Evolutionary conservation across 1,140 invertebrate species (phyloP), one percentile per base, ranked within the genome.

Genomic region (Drosophila willistoni): DNA sequence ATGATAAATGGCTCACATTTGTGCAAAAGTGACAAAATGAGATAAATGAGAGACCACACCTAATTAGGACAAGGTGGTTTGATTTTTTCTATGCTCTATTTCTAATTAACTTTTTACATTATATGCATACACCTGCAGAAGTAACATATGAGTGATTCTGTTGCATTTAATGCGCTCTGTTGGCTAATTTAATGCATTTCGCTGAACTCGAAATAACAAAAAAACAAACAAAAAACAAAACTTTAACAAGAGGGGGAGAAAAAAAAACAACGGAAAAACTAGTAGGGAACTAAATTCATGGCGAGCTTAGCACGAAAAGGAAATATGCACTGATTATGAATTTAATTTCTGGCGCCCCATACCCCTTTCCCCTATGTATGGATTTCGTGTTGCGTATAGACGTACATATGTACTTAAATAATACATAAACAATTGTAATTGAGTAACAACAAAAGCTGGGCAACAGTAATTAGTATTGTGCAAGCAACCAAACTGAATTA

Each of bases 151-250:
- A 77, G 75, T 82, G 80, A 74, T 68, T 82, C 74, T 78, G 74
- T 71, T 81, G 79, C 79, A 74, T 81, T 77, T 62, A 56, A 59
- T 73, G 73, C 79, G 77, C 73, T 77, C 64, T 72, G 75, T 34
- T 82, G 79, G 56, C n/a, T 51, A 22, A 12, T 64, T 67, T 54
- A 62, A 71, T 74, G 74, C 74, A 77, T 71, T 81, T 64, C 54
- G 68, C 29, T 79, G 51, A 72, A 70, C 68, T 68, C 41, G 7
- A 62, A 47, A 7, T 34, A 17, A 57, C 29, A 47, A 41, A 51
- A n/a, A n/a, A n/a, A n/a, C n/a, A n/a, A n/a, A n/a, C n/a, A n/a
- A n/a, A n/a, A n/a, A 64, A 39, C 39, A 59, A 29, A 62, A 25
- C 13, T 34, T 7, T 42, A 33, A 59, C 33, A 17, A 42, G 4